A percentile compares a stretch with the other conserved stretches of the same genome.
These are phyloP conservation scores for Scaptomyza tumidula DNA, from an alignment of 2,888 invertebrate species.

Conservation along the genomic window DNA sequence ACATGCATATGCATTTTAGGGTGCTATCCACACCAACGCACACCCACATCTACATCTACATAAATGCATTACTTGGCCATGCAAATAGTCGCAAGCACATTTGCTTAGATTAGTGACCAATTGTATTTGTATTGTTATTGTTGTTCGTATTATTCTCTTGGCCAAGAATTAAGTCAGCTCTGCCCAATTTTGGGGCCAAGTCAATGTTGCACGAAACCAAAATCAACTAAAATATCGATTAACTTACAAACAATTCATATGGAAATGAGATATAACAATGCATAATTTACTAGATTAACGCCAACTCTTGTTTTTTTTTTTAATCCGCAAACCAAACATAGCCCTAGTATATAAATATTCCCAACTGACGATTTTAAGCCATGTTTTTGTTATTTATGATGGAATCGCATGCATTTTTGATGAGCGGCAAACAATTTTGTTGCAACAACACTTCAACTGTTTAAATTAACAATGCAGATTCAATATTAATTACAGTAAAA, in stretches of 20 bases:
- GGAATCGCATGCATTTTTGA: conserved; percentile 31
- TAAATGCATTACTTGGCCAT: conserved; percentile 22
- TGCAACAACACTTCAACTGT: conserved; percentile 30
- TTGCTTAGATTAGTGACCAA: conserved; percentile 67
- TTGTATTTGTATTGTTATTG: conserved; percentile 20
- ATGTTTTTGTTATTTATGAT: conserved; percentile 26
- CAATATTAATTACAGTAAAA: conserved; percentile 7
- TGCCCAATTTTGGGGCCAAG: background rate
- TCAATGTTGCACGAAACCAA: background rate
- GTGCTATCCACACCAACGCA: background rate
- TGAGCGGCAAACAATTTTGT: conserved; percentile 36
- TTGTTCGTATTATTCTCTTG: conserved; percentile 12
- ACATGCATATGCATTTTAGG: conserved; percentile 14
- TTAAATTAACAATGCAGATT: conserved; percentile 54
- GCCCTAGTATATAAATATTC: conserved; percentile 4
- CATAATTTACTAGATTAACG: conserved; percentile 45
- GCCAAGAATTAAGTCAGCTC: conserved; percentile 11
- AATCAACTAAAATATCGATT: background rate
- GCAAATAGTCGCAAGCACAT: conserved; percentile 58
- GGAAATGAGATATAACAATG: conserved; percentile 13
- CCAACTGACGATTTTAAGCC: conserved; percentile 1
- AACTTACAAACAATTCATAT: background rate
- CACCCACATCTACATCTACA: background rate
- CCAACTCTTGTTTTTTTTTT: conserved; percentile 1
- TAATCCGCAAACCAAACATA: conserved; percentile 23